Evolutionary conservation across 2,113 vertebrate genomes (phyloP).

Genomic region (Melanerpes formicivorus): DNA sequence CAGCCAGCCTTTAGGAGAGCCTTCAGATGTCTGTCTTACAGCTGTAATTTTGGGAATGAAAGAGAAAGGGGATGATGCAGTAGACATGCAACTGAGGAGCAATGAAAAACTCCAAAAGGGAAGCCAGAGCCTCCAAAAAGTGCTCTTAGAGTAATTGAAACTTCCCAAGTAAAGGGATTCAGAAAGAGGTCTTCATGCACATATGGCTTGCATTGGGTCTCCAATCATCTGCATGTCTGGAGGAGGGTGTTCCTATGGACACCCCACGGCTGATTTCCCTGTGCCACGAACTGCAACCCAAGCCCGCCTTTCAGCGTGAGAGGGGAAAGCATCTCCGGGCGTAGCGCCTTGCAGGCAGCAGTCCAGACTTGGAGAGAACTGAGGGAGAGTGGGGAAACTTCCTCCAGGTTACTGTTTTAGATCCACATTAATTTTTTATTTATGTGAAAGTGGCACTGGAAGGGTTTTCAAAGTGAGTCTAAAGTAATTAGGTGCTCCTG

Average conservation of each 20-base stretch:
- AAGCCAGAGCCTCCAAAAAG: neutral
- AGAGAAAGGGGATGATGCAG: neutral
- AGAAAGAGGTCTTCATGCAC: neutral
- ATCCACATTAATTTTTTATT: slow-evolving; percentile 80
- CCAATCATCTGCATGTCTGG: neutral
- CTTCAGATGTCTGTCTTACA: neutral
- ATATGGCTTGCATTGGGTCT: neutral
- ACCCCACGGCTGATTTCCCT: neutral
- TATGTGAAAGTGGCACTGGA: slow-evolving; percentile 77
- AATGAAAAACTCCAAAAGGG: neutral
- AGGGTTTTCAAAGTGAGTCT: slow-evolving; percentile 79
- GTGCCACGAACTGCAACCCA: neutral
- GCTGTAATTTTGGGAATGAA: neutral
- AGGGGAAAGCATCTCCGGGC: neutral
- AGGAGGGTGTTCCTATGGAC: neutral
- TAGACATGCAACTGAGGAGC: neutral
- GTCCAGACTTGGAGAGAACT: neutral
- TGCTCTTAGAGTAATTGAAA: neutral
- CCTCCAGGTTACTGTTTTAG: slow-evolving; percentile 13
- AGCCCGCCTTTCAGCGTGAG: neutral
- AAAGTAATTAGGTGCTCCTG: slow-evolving; percentile 80
- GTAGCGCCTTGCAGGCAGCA: neutral
- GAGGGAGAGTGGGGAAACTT: neutral
- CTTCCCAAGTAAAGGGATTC: neutral
- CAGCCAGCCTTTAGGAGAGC: neutral